These are phyloP conservation scores for Pipa parva DNA, from an alignment of 2,113 vertebrate genomes.

Conservation along the genomic window DNA sequence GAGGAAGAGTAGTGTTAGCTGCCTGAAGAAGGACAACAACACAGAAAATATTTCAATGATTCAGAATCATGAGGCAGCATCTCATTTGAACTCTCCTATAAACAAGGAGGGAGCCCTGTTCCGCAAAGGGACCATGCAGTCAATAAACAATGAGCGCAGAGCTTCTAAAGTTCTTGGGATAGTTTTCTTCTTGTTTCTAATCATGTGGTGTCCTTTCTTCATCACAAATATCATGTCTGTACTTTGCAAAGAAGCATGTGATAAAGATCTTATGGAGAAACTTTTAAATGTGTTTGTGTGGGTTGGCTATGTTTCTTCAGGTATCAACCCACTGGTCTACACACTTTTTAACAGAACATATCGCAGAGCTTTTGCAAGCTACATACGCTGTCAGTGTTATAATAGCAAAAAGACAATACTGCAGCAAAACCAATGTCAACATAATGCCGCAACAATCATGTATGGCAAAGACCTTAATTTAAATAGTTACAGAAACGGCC, in stretches of 20 bases:
- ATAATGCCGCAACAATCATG: conserved; percentile 68
- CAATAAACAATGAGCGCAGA: conserved; percentile 92
- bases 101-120: conserved; percentile 68
- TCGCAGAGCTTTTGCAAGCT: conserved; percentile 89
- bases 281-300: conserved; percentile 95
- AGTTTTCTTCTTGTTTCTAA: conserved; percentile 95
- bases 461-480: conserved; percentile 72
- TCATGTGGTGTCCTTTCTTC: conserved; percentile 99
- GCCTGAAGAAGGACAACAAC: conserved; percentile 68
- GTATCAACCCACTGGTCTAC: conserved; percentile 93
- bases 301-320: conserved; percentile 96
- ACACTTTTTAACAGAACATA: conserved; percentile 97
- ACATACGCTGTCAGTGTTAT: conserved; percentile 84
- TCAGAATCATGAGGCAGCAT: conserved; percentile 69
- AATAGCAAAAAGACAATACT: conserved; percentile 57
- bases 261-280: conserved; percentile 76
- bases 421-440: conserved; percentile 71
- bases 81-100: conserved; percentile 75
- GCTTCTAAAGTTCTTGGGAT: conserved; percentile 96
- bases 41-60: conserved; percentile 71
- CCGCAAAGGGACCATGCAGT: conserved; percentile 93
- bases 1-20: conserved; percentile 75
- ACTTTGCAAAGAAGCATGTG: conserved; percentile 80
- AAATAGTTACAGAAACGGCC: conserved; percentile 71
- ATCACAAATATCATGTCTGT: conserved; percentile 94